Base-by-base conservation (phyloP, 2,797 vertebrate genomes). In the Xiphophorus birchmanni region DNA sequence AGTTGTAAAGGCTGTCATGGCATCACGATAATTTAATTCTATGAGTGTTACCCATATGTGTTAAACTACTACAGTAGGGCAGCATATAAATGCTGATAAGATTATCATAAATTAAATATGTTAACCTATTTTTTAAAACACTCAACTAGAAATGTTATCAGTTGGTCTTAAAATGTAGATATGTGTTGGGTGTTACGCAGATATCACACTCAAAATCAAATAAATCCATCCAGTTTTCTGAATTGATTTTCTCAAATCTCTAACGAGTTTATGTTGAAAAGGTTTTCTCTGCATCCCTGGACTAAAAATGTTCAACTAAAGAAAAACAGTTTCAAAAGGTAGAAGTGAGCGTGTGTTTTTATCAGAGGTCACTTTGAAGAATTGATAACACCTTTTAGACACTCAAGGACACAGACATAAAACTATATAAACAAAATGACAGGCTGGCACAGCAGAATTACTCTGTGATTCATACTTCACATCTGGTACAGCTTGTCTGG, bases 371-470 rank as follows among this genome's bases (percentile, higher is more conserved):
- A 65, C 1, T 13, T 58, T 69, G 63, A 83, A 76, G 76, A 11
- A 13, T 3, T 67, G 63, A 86, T 75, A 83, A 86, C 85, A 67
- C 80, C 82, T 74, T 71, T 56, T 8, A 78, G 80, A 82, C 50
- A 37, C 60, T 81, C 58, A 85, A 91, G 90, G 89, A 82, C 76
- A 37, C 2, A 50, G 69, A 71, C 75, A 89, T 84, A 87, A 84
- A 87, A 50, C 73, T 44, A 48, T 15, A 78, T 42, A 71, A 79
- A 56, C 50, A 21, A 5, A 56, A 44, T 40, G 78, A 87, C 81
- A 72, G 65, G 73, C 87, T 88, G 78, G 86, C 18, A 45, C 81
- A 78, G 86, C 83, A 86, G 58, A 86, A 87, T 88, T 42, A 76
- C 0, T 77, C 11, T 12, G 10, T 85, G 32, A 88, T 85, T 88